Evolutionary conservation across 2,797 vertebrate species (phyloP), one percentile per base, ranked within the genome.

Genomic region (Rhinogobio ventralis): DNA sequence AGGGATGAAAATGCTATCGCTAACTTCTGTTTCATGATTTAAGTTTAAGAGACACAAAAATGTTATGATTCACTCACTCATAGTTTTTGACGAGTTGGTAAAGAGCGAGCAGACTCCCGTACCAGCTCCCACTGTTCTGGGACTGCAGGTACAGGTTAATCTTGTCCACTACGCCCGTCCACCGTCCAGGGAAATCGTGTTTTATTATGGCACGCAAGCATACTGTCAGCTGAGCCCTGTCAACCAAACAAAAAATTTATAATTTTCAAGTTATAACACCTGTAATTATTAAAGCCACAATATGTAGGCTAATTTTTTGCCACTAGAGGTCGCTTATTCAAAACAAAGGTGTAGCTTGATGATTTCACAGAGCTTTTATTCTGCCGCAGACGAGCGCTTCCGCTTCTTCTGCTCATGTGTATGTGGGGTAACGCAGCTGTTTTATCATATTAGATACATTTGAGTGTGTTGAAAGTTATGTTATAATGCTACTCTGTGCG

Each of bases 1-100:
- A 60, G 11, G 57, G 11, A 60, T 6, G 57, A 6, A 25, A 60
- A 60, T 5, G 28, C 57, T 25, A 60, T 60, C 57, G 3, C 11
- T n/a, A 60, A 13, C 1, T 60, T 13, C 57, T 25, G 11, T 28
- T 62, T 62, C 25, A 28, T 15, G 5, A 39, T 9, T n/a, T n/a
- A 8, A 39, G 8, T 39, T 39, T 39, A 39, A 39, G 39, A 39
- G 39, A 28, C 25, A 57, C 33, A 64, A 5, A 51, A 72, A 73
- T 1, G 3, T 45, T 8, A 57, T 2, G 33, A 25, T 30, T 53
- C 72, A 97, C 98, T 98, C 92, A 99, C 98, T 99, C 98, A 0
- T 99, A 99, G n/a, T 97, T 99, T 94, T 99, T 99, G 93, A 99
- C 98, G 81, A 99, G 95, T 89, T 99, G 98, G 91, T 99, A 98